A percentile compares a stretch with the other conserved stretches of the same genome.
phyloP scores from a whole-genome alignment of 1,140 invertebrate genomes.

The Arion vulgaris region DNA sequence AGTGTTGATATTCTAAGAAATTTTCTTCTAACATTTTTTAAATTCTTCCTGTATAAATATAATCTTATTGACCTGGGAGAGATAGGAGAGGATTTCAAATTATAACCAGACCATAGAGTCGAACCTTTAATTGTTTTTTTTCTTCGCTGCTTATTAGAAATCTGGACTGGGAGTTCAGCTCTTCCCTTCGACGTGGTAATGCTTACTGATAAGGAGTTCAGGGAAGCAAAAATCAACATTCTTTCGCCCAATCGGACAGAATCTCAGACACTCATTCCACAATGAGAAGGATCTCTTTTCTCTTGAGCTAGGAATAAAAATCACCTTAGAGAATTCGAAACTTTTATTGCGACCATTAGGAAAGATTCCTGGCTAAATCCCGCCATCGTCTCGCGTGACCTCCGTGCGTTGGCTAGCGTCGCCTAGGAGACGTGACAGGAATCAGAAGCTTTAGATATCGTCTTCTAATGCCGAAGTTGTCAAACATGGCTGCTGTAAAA shows the following conservation, averaged over 20 bases:
- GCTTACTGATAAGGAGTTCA: slow-evolving; percentile 14
- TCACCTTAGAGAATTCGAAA: slow-evolving; percentile 19
- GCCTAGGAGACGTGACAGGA: slow-evolving; percentile 11
- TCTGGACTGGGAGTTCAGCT: neutral
- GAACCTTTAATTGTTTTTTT: neutral
- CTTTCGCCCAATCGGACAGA: slow-evolving; percentile 1
- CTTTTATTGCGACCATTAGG: slow-evolving; percentile 11
- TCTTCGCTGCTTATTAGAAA: neutral
- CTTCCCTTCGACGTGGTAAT: neutral
- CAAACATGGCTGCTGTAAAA: slow-evolving; percentile 18
- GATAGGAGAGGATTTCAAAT: neutral
- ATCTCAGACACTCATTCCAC: neutral
- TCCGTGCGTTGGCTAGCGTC: slow-evolving; percentile 18
- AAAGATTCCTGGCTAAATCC: slow-evolving; percentile 5
- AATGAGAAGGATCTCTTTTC: slow-evolving; percentile 11
- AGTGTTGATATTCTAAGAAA: no score
- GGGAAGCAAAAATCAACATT: slow-evolving; percentile 11
- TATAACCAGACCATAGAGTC: neutral
- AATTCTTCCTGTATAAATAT: neutral
- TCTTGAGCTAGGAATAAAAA: neutral
- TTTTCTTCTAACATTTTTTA: no score
- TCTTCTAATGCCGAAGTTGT: neutral
- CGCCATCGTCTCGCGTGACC: slow-evolving; percentile 12
- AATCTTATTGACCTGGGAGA: neutral
- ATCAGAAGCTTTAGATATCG: neutral